Evolutionary conservation across 1,140 invertebrate genomes (phyloP), one percentile per base, ranked within the genome.

Genomic region (Aphidius ervi): DNA sequence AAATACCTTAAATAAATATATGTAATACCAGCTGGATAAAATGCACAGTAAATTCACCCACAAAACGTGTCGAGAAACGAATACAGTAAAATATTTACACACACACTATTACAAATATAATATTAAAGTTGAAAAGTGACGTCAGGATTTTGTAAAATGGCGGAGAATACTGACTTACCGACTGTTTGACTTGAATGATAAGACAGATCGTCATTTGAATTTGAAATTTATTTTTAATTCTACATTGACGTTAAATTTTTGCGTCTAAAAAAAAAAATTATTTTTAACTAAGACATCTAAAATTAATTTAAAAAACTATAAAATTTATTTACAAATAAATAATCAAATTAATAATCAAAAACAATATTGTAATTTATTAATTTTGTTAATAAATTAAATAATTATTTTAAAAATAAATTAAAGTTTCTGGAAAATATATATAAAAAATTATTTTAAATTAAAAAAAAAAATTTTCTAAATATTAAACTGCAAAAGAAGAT

Each of bases 391-490:
- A 49, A 45, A 52, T 43, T 47, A 52, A 56, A 43, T 53, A 16
- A 57, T 40, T 41, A 62, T 57, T 62, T 56, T 53, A 56, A 40
- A 54, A 62, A 42, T 62, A n/a, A n/a, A n/a, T n/a, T n/a, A n/a
- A n/a, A n/a, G n/a, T n/a, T n/a, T 62, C 60, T 9, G 20, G 48
- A 55, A 62, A 62, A 59, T 59, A 43, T 48, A 42, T 10, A 42
- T 59, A 66, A 65, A 59, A 49, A 50, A 31, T 50, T 48, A 50
- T 58, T 59, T 64, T 59, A 63, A 68, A 63, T 46, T 55, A 23
- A 46, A 49, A 55, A 54, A 48, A n/a, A 5, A 52, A 54, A n/a
- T n/a, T 42, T 31, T 31, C 2, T 31, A 31, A 31, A 31, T 31
- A 3, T 4, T 31, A 31, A 31, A 31, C 4, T 5, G 16, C 16